A percentile compares a stretch with the other conserved stretches of the same genome.
These are phyloP conservation scores for Macrosoma leucophasiata DNA, from an alignment of 2,888 invertebrate genomes.

Conservation along the genomic window DNA sequence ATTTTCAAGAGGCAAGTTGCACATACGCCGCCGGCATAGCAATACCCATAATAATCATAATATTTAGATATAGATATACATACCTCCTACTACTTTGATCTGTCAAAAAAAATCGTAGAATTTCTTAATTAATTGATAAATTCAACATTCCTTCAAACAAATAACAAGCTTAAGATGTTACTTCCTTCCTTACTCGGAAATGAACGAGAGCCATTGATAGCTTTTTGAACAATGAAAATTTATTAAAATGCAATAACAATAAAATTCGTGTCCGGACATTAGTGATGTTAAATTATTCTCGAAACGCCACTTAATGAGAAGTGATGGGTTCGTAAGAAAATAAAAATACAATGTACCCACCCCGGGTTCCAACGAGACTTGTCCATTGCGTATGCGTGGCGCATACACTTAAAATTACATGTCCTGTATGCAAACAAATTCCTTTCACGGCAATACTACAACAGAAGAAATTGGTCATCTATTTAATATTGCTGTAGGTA, in stretches of 20 bases:
- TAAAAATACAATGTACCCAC: slow-evolving; percentile 64
- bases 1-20: slow-evolving; percentile 40
- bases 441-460: slow-evolving; percentile 36
- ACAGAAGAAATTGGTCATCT: slow-evolving; percentile 41
- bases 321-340: slow-evolving; percentile 75
- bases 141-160: slow-evolving; percentile 31
- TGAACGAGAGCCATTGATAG: slow-evolving; percentile 48
- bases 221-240: slow-evolving; percentile 61
- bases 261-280: slow-evolving; percentile 75
- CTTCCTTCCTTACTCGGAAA: slow-evolving; percentile 69
- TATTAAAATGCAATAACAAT: slow-evolving; percentile 76
- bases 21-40: slow-evolving; percentile 45
- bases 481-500: slow-evolving; percentile 11
- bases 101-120: too few relatives aligned
- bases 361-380: slow-evolving; percentile 45
- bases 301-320: slow-evolving; percentile 75
- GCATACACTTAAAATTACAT: slow-evolving; percentile 62
- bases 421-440: slow-evolving; percentile 65
- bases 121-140: slow-evolving; percentile 9
- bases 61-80: too few relatives aligned
- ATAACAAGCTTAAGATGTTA: slow-evolving; percentile 39
- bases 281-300: slow-evolving; percentile 72
- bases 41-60: too few relatives aligned
- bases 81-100: too few relatives aligned
- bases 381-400: slow-evolving; percentile 60